Conservation (phyloP, 2,888 invertebrate species). For the Lepidochrysops patricia region DNA sequence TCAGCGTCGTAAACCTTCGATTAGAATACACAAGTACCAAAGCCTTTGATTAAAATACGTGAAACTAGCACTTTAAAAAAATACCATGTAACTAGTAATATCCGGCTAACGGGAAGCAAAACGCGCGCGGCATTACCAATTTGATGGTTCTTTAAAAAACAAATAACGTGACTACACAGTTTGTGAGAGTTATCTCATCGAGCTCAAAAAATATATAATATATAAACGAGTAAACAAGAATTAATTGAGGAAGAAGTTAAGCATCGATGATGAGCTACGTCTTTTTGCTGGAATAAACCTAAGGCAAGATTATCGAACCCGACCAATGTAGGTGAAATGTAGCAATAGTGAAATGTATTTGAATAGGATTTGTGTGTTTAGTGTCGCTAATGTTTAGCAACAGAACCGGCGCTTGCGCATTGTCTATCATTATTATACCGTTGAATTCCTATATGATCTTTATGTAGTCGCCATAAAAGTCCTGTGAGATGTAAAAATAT, state of each 20-base stretch:
- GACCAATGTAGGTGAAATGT: neutral
- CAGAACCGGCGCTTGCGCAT: neutral
- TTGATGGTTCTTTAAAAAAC: constrained; percentile 24
- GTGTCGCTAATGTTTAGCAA: neutral
- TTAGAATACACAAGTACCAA: neutral
- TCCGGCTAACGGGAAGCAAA: constrained; percentile 31
- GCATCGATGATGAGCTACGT: neutral
- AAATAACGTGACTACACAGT: constrained; percentile 27
- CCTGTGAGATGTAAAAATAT: too few relatives aligned
- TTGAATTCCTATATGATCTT: too few relatives aligned
- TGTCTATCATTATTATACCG: too few relatives aligned
- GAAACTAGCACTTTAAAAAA: neutral
- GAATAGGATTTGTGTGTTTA: neutral
- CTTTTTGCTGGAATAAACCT: neutral
- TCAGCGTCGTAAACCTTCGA: neutral
- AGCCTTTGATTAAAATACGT: too few relatives aligned
- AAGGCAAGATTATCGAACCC: too few relatives aligned
- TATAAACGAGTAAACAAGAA: neutral
- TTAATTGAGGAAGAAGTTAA: neutral
- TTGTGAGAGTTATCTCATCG: constrained; percentile 9
- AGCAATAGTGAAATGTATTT: neutral
- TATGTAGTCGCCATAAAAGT: too few relatives aligned
- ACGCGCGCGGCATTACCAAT: constrained; percentile 27
- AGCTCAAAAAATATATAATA: neutral
- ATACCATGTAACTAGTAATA: constrained; percentile 13